Evolutionary conservation across 2,888 invertebrate genomes (phyloP), one percentile per base, ranked within the genome.

Genomic region (Chloroclystis v-ata): DNA sequence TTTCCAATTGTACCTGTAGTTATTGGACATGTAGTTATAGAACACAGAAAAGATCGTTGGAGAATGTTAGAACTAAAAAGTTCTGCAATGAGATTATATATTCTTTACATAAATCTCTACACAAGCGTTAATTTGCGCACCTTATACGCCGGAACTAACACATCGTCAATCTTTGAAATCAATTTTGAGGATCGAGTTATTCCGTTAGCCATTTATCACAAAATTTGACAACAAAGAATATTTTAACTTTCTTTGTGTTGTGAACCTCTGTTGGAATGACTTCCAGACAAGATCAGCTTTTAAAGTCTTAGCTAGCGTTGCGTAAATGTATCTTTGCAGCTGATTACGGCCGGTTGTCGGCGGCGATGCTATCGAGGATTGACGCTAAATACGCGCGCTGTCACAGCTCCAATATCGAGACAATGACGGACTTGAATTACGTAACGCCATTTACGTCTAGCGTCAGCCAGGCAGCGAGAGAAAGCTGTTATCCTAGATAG

Each of bases 311-410:
- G 38, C 37, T 44, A 41, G 43, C 57, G 60, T 85, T 83, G 73
- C 77, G 69, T 72, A 83, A 84, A 72, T 69, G 65, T 65, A 59
- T 59, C 68, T 72, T 65, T 75, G 75, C 75, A 63, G 69, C 71
- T 75, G 80, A 78, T 78, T 77, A 71, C 69, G 59, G 69, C 60
- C 66, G 62, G 62, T 60, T 66, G 72, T 67, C 68, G 68, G 64
- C 65, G 59, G 71, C 73, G 85, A 85, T 85, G 78, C 67, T 84
- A 85, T 86, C 86, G 67, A 72, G 69, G 83, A 85, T 77, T 86
- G 86, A 86, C 85, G 78, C 78, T 87, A 86, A 86, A 87, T 86
- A 83, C 82, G 79, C 78, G 67, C 77, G 63, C 75, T 72, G 78
- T 83, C 83, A 84, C 85, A 85, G 77, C 73, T 73, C 68, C 81